phyloP scores from a whole-genome alignment of 2,797 vertebrate species.

The Danio kyathit region DNA sequence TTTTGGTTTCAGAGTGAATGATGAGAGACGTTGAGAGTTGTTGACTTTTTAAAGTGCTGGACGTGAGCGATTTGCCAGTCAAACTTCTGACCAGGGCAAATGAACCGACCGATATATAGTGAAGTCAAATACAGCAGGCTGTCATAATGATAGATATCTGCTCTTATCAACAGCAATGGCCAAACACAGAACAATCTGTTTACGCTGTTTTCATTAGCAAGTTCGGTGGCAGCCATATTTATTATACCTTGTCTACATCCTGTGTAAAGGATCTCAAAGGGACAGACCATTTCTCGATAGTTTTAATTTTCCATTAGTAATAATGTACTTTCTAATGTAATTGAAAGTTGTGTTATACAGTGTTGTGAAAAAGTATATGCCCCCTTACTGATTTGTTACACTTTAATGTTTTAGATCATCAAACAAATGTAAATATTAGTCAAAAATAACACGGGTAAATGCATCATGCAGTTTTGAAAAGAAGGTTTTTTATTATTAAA shows the following conservation, averaged over 20 bases:
- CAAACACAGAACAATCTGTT: conserved; percentile 9
- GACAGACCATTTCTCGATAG: neutral
- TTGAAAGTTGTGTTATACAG: neutral
- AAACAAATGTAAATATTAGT: too few relatives aligned
- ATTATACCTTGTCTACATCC: neutral
- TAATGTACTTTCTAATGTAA: neutral
- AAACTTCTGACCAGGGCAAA: conserved; percentile 51
- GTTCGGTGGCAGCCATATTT: neutral
- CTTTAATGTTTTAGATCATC: too few relatives aligned
- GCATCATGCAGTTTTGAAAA: too few relatives aligned
- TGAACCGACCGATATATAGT: conserved; percentile 56
- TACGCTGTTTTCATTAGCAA: conserved; percentile 7
- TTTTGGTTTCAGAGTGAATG: conserved; percentile 46
- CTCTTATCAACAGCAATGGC: conserved; percentile 35
- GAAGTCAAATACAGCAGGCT: conserved; percentile 54
- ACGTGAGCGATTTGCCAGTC: conserved; percentile 52
- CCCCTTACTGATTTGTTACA: too few relatives aligned
- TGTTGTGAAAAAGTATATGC: too few relatives aligned
- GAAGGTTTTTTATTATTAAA: too few relatives aligned
- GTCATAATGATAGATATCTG: conserved; percentile 53
- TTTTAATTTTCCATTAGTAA: neutral
- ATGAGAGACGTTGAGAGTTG: conserved; percentile 40
- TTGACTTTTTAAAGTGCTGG: conserved; percentile 49
- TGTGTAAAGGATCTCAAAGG: neutral
- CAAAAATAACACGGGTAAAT: too few relatives aligned